Evolutionary conservation across 2,113 vertebrate species (phyloP).

Genomic region (Forbesichthys papilliferus): DNA sequence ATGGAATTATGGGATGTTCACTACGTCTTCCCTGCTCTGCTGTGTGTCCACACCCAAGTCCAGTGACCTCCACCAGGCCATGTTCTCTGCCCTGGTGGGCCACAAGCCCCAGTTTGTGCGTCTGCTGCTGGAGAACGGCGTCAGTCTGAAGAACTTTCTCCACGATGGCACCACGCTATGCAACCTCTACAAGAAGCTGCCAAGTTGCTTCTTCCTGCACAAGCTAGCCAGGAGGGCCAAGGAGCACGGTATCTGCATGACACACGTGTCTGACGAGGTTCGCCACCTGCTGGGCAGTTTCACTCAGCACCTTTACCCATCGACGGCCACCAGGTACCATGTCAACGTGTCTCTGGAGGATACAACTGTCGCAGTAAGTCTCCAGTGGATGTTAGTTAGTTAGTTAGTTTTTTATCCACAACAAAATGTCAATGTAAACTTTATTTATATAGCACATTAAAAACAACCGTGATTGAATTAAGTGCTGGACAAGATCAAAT

Average conservation of each 20-base stretch:
- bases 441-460: too few species aligned
- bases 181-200: constrained; percentile 83
- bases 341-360: constrained; percentile 41
- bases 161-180: constrained; percentile 76
- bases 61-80: constrained; percentile 84
- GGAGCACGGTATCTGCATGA: constrained; percentile 66
- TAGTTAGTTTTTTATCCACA: background rate
- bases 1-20: background rate
- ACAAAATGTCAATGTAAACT: too few species aligned
- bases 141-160: constrained; percentile 84
- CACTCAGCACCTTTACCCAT: constrained; percentile 81
- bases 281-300: constrained; percentile 85
- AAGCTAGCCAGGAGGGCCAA: constrained; percentile 83
- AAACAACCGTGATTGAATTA: too few species aligned
- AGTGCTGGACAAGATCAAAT: too few species aligned
- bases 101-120: constrained; percentile 90
- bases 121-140: constrained; percentile 91
- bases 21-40: background rate
- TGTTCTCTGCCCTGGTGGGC: constrained; percentile 87
- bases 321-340: constrained; percentile 16
- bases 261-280: constrained; percentile 84
- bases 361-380: constrained; percentile 54
- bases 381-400: background rate
- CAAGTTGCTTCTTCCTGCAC: constrained; percentile 81
- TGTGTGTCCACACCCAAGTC: constrained; percentile 71